These are phyloP conservation scores for Cordylochernes scorpioides DNA, from an alignment of 2,888 invertebrate species.

Conservation along the genomic window DNA sequence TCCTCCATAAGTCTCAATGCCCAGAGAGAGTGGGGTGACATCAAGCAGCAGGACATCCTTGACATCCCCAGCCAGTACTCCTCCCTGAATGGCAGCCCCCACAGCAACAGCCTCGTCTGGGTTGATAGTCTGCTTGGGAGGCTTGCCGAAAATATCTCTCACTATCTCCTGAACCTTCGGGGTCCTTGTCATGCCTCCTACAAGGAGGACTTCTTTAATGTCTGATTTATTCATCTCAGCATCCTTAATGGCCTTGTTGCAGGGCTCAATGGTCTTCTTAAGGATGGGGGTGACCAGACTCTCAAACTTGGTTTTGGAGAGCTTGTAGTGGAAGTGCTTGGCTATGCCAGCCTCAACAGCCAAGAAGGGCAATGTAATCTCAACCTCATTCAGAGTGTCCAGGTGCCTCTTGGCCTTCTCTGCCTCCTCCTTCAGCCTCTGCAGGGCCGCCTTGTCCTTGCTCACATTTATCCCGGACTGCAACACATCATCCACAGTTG, in stretches of 20 bases:
- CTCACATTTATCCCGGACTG: slow-evolving; percentile 70
- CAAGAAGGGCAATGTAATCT: not conserved
- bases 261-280: slow-evolving; percentile 67
- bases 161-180: slow-evolving; percentile 59
- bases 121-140: slow-evolving; percentile 81
- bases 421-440: slow-evolving; percentile 82
- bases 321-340: slow-evolving; percentile 90
- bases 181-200: slow-evolving; percentile 95
- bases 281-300: slow-evolving; percentile 65
- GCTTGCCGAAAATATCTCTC: slow-evolving; percentile 74
- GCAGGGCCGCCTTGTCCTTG: slow-evolving; percentile 94
- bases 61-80: slow-evolving; percentile 78
- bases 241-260: slow-evolving; percentile 74
- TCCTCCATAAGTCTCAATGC: slow-evolving; percentile 89
- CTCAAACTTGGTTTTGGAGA: slow-evolving; percentile 78
- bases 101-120: slow-evolving; percentile 99
- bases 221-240: slow-evolving; percentile 73
- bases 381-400: too few relatives aligned
- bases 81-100: slow-evolving; percentile 92
- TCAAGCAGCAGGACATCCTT: slow-evolving; percentile 88
- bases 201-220: slow-evolving; percentile 83
- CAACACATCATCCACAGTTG: slow-evolving; percentile 1
- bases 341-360: slow-evolving; percentile 26
- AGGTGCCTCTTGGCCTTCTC: slow-evolving; percentile 97
- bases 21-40: slow-evolving; percentile 88